These are phyloP conservation scores for Platyura marginata DNA, from an alignment of 1,140 invertebrate species.

Conservation along the genomic window DNA sequence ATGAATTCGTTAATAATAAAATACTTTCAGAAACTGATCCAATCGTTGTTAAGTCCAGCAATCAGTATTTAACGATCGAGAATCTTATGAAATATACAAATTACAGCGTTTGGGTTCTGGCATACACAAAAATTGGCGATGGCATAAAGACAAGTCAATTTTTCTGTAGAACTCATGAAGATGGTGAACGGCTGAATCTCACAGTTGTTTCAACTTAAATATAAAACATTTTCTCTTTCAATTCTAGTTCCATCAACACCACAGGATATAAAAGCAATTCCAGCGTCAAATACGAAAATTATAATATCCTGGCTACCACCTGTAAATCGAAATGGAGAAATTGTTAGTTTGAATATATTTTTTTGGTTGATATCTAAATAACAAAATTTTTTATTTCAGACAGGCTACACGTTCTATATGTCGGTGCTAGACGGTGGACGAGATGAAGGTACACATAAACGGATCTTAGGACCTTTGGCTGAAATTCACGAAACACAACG, in stretches of 20 bases:
- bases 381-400: conserved; percentile 8
- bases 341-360: conserved; percentile 29
- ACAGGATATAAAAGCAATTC: conserved; percentile 70
- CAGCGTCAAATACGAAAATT: conserved; percentile 65
- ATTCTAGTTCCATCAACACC: conserved; percentile 63
- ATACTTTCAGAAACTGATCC: conserved; percentile 19
- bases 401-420: conserved; percentile 64
- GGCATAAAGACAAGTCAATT: conserved; percentile 65
- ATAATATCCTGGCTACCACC: conserved; percentile 76
- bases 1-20: not conserved
- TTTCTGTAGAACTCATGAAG: conserved; percentile 79
- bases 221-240: conserved; percentile 4
- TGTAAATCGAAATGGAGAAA: conserved; percentile 48
- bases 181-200: conserved; percentile 39
- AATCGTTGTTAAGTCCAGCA: conserved; percentile 24
- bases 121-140: conserved; percentile 75
- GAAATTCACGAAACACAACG: conserved; percentile 51
- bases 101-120: conserved; percentile 77
- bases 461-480: conserved; percentile 39
- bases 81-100: conserved; percentile 64
- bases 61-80: conserved; percentile 25
- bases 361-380: not conserved
- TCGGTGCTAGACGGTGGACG: conserved; percentile 52
- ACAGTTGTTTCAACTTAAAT: not conserved
- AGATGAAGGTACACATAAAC: conserved; percentile 51